phyloP scores from a whole-genome alignment of 2,888 invertebrate species.

The Tenodera sinensis region DNA sequence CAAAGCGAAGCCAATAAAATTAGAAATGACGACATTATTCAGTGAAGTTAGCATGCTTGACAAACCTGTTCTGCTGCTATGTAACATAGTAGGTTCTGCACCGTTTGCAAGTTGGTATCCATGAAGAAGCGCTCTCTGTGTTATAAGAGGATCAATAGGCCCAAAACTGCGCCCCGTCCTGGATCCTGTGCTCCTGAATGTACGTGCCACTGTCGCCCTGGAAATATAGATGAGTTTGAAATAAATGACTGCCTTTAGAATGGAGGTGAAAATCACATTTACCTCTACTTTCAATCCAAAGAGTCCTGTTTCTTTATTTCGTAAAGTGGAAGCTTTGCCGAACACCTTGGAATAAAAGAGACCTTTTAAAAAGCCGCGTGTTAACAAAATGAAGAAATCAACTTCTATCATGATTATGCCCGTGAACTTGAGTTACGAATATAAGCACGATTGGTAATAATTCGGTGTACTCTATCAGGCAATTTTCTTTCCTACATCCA shows the following conservation, averaged over 20 bases:
- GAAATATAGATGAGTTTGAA: slow-evolving; percentile 36
- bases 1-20: neutral
- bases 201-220: slow-evolving; percentile 74
- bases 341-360: too few relatives aligned
- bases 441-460: too few relatives aligned
- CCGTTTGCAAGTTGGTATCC: slow-evolving; percentile 58
- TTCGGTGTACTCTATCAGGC: too few relatives aligned
- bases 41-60: neutral
- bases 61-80: slow-evolving; percentile 35
- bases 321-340: too few relatives aligned
- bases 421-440: too few relatives aligned
- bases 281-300: neutral
- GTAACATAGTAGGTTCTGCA: slow-evolving; percentile 41
- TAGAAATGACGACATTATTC: neutral
- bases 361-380: too few relatives aligned
- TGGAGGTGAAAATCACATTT: neutral
- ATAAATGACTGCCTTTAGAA: neutral
- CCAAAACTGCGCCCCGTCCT: slow-evolving; percentile 63
- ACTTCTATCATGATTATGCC: too few relatives aligned
- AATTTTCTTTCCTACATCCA: too few relatives aligned
- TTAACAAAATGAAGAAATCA: too few relatives aligned
- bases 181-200: slow-evolving; percentile 62
- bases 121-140: slow-evolving; percentile 65
- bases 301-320: too few relatives aligned
- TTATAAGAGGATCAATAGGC: slow-evolving; percentile 69